Conservation (phyloP, 2,888 invertebrate species). For the Campopleginae sp. region DNA sequence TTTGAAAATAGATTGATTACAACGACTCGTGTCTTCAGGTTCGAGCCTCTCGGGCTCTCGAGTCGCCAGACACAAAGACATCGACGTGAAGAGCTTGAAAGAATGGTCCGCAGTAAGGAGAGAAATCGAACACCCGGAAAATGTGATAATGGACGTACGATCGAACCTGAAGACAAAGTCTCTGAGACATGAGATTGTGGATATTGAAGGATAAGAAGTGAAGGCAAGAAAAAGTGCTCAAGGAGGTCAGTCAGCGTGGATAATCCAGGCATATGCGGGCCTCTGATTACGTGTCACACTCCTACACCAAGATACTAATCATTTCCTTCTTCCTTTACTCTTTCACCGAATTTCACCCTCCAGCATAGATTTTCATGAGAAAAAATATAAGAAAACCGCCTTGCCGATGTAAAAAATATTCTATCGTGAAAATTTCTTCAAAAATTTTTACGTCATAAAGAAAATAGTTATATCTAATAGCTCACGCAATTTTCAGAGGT, state of each 20-base stretch:
- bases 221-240: constrained; percentile 35
- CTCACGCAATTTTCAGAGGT: too few relatives aligned
- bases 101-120: constrained; percentile 61
- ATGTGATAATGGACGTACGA: constrained; percentile 53
- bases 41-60: constrained; percentile 23
- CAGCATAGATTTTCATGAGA: neutral
- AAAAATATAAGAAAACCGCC: neutral
- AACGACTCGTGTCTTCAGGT: constrained; percentile 27
- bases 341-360: neutral
- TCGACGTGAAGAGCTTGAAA: constrained; percentile 23
- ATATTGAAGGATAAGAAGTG: constrained; percentile 42
- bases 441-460: too few relatives aligned
- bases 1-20: constrained; percentile 52
- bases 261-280: constrained; percentile 73
- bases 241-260: constrained; percentile 64
- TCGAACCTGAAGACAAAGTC: constrained; percentile 44
- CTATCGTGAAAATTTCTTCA: too few relatives aligned
- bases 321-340: neutral
- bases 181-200: constrained; percentile 9
- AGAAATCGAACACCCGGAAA: constrained; percentile 60
- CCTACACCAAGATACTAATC: constrained; percentile 19
- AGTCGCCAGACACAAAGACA: constrained; percentile 56
- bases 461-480: too few relatives aligned
- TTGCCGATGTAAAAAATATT: too few relatives aligned
- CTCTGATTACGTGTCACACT: constrained; percentile 70